Evolutionary conservation across 2,888 invertebrate genomes (phyloP).

Genomic region (Eristalis pertinax): DNA sequence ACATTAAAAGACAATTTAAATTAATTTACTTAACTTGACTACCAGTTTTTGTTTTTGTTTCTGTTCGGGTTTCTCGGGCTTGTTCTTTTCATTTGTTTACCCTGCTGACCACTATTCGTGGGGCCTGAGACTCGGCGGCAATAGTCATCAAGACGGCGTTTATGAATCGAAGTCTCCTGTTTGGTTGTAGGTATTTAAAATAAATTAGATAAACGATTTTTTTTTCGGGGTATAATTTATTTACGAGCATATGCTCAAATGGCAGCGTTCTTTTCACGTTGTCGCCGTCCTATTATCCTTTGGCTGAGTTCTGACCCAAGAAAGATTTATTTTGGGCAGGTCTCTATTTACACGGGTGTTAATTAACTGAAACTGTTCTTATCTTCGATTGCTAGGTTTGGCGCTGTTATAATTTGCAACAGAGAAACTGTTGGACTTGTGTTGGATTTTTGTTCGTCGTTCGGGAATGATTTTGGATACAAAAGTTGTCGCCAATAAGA

Average conservation of each 20-base stretch:
- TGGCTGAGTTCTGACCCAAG: slow-evolving; percentile 26
- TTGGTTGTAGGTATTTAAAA: slow-evolving; percentile 34
- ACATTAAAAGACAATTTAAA: slow-evolving; percentile 81
- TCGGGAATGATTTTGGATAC: too few species aligned
- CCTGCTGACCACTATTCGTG: slow-evolving; percentile 30
- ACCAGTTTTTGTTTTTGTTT: slow-evolving; percentile 75
- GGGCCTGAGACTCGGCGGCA: slow-evolving; percentile 24
- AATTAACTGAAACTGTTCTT: slow-evolving; percentile 45
- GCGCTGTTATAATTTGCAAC: not conserved
- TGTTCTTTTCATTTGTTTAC: slow-evolving; percentile 48
- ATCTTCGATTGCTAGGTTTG: slow-evolving; percentile 28
- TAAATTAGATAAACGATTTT: slow-evolving; percentile 51
- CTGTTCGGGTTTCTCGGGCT: slow-evolving; percentile 26
- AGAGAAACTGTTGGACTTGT: not conserved
- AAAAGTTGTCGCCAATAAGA: too few species aligned
- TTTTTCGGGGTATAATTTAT: slow-evolving; percentile 31
- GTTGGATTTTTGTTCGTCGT: not conserved
- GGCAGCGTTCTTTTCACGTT: slow-evolving; percentile 5
- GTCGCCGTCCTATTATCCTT: slow-evolving; percentile 26
- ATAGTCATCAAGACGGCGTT: slow-evolving; percentile 43
- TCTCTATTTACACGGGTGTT: slow-evolving; percentile 50
- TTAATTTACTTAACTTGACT: slow-evolving; percentile 80
- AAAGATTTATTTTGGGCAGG: slow-evolving; percentile 42
- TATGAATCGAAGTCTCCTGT: not conserved
- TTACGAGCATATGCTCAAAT: slow-evolving; percentile 10